Evolutionary conservation across 1,140 invertebrate species (phyloP).

Genomic region (Lineus longissimus): DNA sequence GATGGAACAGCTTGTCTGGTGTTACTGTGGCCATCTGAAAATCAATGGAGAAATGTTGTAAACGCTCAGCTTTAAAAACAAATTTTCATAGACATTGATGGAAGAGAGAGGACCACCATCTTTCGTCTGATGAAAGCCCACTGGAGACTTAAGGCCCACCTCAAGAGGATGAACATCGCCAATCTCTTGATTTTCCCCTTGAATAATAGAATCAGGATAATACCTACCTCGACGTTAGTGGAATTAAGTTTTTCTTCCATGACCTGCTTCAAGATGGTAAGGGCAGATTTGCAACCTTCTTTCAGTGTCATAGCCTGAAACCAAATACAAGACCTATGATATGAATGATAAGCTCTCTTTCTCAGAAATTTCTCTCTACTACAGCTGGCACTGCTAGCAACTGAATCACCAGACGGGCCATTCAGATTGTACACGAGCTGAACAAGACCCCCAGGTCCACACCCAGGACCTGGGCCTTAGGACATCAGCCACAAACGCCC

Average conservation of each 20-base stretch:
- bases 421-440: too few relatives aligned
- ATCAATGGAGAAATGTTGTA: slow-evolving; percentile 10
- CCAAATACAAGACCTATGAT: slow-evolving; percentile 31
- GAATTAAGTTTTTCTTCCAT: slow-evolving; percentile 99
- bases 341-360: too few relatives aligned
- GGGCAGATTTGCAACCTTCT: slow-evolving; percentile 85
- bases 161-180: background rate
- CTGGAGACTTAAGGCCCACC: background rate
- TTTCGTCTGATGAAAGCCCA: background rate
- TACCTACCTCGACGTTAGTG: slow-evolving; percentile 89
- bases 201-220: too few relatives aligned
- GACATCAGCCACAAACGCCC: too few relatives aligned
- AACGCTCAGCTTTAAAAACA: slow-evolving; percentile 1
- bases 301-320: slow-evolving; percentile 91
- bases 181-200: background rate
- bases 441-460: too few relatives aligned
- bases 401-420: background rate
- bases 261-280: slow-evolving; percentile 97
- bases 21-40: slow-evolving; percentile 77
- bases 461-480: too few relatives aligned
- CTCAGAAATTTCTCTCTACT: background rate
- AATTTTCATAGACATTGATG: slow-evolving; percentile 5
- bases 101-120: slow-evolving; percentile 2
- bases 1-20: slow-evolving; percentile 77
- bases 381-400: too few relatives aligned